phyloP scores from a whole-genome alignment of 2,797 vertebrate species.

The Spatula clypeata region DNA sequence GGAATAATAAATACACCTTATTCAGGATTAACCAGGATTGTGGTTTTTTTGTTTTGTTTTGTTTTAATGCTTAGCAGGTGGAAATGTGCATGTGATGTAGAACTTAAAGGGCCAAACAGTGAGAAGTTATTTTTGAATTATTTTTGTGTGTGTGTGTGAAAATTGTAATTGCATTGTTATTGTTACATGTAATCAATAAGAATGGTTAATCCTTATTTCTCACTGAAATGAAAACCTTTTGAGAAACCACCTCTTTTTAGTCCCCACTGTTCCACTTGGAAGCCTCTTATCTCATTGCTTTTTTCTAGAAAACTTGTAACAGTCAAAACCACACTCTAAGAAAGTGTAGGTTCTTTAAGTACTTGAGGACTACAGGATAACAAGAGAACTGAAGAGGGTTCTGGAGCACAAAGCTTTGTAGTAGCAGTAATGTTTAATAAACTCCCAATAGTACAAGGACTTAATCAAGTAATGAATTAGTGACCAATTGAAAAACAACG shows the following conservation, averaged over 20 bases:
- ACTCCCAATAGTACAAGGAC: background rate
- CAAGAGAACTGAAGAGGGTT: background rate
- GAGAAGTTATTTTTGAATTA: background rate
- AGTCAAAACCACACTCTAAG: background rate
- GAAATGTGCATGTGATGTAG: background rate
- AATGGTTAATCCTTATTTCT: background rate
- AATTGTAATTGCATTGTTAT: background rate
- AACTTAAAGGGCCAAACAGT: background rate
- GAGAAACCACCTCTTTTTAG: background rate
- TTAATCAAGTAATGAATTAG: background rate
- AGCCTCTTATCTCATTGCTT: background rate
- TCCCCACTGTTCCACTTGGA: background rate
- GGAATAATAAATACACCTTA: background rate
- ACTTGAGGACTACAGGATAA: background rate
- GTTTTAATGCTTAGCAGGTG: too few relatives aligned
- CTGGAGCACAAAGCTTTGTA: background rate
- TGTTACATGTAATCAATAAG: background rate
- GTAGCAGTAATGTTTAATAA: background rate
- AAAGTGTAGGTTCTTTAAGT: background rate
- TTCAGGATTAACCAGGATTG: background rate
- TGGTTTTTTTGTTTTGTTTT: background rate
- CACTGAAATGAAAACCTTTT: background rate
- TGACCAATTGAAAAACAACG: background rate
- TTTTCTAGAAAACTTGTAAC: background rate
- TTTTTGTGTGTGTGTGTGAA: background rate